Conservation (phyloP, 2,797 vertebrate genomes). For the Cyclopterus lumpus region DNA sequence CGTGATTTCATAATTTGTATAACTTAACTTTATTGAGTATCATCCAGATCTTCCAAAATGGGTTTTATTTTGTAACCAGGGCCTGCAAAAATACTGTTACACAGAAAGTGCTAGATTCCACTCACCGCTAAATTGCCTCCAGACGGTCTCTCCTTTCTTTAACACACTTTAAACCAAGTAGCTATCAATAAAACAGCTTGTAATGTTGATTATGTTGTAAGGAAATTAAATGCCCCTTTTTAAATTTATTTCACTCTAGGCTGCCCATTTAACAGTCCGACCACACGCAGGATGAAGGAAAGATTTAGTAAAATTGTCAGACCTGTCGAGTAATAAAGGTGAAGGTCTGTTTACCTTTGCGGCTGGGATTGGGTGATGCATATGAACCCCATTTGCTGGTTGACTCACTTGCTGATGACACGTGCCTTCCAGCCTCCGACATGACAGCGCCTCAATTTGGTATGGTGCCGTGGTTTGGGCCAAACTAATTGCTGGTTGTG, state of each 20-base stretch:
- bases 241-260: slow-evolving; percentile 18
- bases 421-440: slow-evolving; percentile 57
- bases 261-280: slow-evolving; percentile 30
- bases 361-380: slow-evolving; percentile 76
- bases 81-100: slow-evolving; percentile 41
- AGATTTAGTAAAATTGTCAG: slow-evolving; percentile 31
- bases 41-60: slow-evolving; percentile 44
- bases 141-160: slow-evolving; percentile 39
- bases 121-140: slow-evolving; percentile 44
- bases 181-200: slow-evolving; percentile 29
- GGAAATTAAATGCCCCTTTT: slow-evolving; percentile 13
- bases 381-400: slow-evolving; percentile 42
- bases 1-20: slow-evolving; percentile 31
- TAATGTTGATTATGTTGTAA: slow-evolving; percentile 14
- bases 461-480: slow-evolving; percentile 35
- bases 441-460: slow-evolving; percentile 55
- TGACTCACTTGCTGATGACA: slow-evolving; percentile 79
- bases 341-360: slow-evolving; percentile 71
- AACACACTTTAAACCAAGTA: slow-evolving; percentile 23
- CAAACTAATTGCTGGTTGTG: slow-evolving; percentile 50
- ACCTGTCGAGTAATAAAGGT: slow-evolving; percentile 67
- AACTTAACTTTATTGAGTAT: slow-evolving; percentile 34
- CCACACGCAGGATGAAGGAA: slow-evolving; percentile 29
- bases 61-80: slow-evolving; percentile 49
- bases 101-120: slow-evolving; percentile 18